Conservation (phyloP, 2,113 vertebrate genomes). For the Lophura nycthemera region DNA sequence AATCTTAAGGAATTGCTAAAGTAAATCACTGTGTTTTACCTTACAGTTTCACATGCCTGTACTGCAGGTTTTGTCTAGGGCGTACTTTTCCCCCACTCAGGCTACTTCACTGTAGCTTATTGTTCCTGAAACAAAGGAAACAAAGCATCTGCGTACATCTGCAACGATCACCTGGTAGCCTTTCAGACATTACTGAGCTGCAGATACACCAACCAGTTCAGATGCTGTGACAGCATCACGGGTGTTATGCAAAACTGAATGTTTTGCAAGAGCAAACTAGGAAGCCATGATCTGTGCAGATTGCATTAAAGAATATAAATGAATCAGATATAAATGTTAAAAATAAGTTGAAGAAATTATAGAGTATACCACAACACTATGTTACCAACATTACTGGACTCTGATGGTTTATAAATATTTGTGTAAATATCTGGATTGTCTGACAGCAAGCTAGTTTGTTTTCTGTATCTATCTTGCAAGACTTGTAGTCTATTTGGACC, state of each 20-base stretch:
- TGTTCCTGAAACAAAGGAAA: conserved; percentile 40
- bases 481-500: not conserved
- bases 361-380: conserved; percentile 33
- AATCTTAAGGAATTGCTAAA: conserved; percentile 6
- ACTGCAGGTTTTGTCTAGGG: not conserved
- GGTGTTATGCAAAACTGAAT: conserved; percentile 24
- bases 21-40: not conserved
- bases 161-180: conserved; percentile 3
- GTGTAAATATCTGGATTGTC: not conserved
- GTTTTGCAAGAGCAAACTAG: conserved; percentile 40
- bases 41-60: not conserved
- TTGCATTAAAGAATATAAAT: conserved; percentile 35
- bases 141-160: not conserved
- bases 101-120: conserved; percentile 47
- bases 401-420: not conserved
- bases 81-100: not conserved
- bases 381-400: conserved; percentile 14
- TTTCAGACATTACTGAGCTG: conserved; percentile 34
- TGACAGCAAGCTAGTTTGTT: not conserved
- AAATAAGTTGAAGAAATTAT: conserved; percentile 46
- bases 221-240: conserved; percentile 24
- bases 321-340: conserved; percentile 56
- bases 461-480: not conserved
- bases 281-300: conserved; percentile 38
- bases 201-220: conserved; percentile 25